Percentiles rank a stretch among this genome's conserved stretches.
These are phyloP conservation scores for Alsophila aescularia DNA, from an alignment of 2,888 invertebrate genomes.

Conservation along the genomic window DNA sequence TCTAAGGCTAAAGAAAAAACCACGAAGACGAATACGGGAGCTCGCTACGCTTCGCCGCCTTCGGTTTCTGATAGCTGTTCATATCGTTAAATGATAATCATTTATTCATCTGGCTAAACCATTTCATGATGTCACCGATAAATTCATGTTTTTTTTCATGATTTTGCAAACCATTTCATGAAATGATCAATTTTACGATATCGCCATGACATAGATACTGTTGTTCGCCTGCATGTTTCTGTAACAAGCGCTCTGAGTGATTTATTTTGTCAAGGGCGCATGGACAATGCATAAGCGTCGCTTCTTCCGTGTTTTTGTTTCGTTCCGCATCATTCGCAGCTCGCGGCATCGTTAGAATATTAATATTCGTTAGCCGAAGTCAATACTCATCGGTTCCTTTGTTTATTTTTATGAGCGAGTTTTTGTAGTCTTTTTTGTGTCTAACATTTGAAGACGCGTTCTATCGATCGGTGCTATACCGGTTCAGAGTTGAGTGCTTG, in stretches of 20 bases:
- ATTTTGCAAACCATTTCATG: no score
- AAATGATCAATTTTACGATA: no score
- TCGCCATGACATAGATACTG: no score
- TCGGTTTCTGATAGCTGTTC: no score
- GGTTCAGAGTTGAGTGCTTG: conserved; percentile 38
- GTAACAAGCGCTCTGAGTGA: conserved; percentile 41
- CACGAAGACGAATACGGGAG: no score
- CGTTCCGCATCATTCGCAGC: conserved; percentile 67
- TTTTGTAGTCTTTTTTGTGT: conserved; percentile 51
- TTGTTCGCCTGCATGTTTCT: conserved; percentile 28
- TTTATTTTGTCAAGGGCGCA: conserved; percentile 66
- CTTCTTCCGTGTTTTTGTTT: conserved; percentile 77
- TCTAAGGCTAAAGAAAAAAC: no score
- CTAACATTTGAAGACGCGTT: conserved; percentile 42
- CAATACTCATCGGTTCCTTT: conserved; percentile 51
- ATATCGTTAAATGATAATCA: no score
- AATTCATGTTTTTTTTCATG: no score
- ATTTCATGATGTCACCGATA: no score
- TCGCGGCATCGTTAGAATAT: conserved; percentile 70
- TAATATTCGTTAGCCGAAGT: conserved; percentile 64
- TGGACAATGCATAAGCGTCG: conserved; percentile 67
- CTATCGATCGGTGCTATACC: conserved; percentile 40
- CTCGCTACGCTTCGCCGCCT: no score
- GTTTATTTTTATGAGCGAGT: conserved; percentile 53
- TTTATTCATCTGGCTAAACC: no score